Evolutionary conservation across 2,113 vertebrate species (phyloP).

Genomic region (Paraplagusia blochii): DNA sequence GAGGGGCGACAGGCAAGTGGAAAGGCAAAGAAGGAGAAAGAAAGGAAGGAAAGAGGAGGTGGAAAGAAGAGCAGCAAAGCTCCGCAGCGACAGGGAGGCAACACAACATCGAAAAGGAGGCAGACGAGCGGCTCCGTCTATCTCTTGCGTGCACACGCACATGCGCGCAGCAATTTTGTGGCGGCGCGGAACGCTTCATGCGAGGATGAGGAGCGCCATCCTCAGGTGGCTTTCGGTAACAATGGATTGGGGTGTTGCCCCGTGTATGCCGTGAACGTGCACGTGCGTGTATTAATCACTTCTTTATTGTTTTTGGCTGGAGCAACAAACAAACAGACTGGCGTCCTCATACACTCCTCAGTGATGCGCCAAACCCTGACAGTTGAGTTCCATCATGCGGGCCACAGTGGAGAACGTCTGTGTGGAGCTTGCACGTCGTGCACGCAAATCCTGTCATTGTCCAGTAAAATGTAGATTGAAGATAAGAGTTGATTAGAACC

Average conservation of each 20-base stretch:
- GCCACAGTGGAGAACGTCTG: no score
- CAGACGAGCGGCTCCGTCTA: conserved; percentile 51
- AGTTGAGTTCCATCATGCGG: no score
- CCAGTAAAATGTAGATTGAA: no score
- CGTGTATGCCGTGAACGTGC: neutral
- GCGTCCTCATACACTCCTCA: no score
- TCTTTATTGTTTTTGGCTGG: neutral
- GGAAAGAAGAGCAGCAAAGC: conserved; percentile 39
- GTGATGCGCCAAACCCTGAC: no score
- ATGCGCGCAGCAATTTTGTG: conserved; percentile 10
- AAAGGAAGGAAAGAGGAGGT: conserved; percentile 9
- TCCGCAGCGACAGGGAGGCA: conserved; percentile 63
- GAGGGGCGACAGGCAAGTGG: conserved; percentile 30
- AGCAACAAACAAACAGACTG: no score
- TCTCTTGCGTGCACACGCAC: conserved; percentile 15
- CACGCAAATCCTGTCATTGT: no score
- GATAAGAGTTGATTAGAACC: no score
- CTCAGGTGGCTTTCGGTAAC: conserved; percentile 15
- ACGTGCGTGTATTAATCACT: neutral
- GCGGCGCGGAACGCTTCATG: neutral
- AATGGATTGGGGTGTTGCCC: conserved; percentile 14
- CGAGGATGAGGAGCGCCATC: conserved; percentile 57
- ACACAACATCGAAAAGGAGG: conserved; percentile 47
- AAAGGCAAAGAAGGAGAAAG: conserved; percentile 33
- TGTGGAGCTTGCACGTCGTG: no score